Evolutionary conservation across 2,113 vertebrate genomes (phyloP).

Genomic region (Neofelis nebulosa): DNA sequence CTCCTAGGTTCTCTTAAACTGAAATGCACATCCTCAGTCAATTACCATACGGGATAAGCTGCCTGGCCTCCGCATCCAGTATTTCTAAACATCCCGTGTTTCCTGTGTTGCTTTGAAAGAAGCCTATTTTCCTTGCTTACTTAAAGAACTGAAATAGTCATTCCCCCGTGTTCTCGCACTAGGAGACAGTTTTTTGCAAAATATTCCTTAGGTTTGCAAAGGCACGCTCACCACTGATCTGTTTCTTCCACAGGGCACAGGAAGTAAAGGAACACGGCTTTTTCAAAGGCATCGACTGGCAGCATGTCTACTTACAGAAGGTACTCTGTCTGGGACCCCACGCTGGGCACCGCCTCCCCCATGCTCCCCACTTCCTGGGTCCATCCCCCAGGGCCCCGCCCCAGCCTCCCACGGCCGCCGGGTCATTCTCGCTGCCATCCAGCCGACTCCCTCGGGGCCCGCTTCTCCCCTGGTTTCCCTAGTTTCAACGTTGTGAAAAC

Average conservation of each 20-base stretch:
- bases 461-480: accelerated
- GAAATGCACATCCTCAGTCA: neutral
- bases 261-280: slow-evolving; percentile 97
- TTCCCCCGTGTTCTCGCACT: neutral
- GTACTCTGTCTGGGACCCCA: slow-evolving; percentile 79
- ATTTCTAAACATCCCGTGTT: neutral
- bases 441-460: accelerated
- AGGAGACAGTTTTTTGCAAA: neutral
- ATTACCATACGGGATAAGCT: accelerated
- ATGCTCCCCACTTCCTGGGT: no score
- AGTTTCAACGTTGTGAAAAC: neutral
- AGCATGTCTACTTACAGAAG: slow-evolving; percentile 98
- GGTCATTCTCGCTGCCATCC: neutral
- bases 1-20: neutral
- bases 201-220: neutral
- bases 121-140: neutral
- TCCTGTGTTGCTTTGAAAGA: neutral
- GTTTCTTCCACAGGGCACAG: slow-evolving; percentile 86
- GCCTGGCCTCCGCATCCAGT: neutral
- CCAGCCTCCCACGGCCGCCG: no score
- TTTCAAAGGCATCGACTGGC: slow-evolving; percentile 98
- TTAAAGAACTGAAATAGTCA: neutral
- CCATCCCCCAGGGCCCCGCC: neutral
- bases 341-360: accelerated
- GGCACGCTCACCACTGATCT: neutral